Evolutionary conservation across 2,797 vertebrate species (phyloP).

Genomic region (Tolypeutes matacus): DNA sequence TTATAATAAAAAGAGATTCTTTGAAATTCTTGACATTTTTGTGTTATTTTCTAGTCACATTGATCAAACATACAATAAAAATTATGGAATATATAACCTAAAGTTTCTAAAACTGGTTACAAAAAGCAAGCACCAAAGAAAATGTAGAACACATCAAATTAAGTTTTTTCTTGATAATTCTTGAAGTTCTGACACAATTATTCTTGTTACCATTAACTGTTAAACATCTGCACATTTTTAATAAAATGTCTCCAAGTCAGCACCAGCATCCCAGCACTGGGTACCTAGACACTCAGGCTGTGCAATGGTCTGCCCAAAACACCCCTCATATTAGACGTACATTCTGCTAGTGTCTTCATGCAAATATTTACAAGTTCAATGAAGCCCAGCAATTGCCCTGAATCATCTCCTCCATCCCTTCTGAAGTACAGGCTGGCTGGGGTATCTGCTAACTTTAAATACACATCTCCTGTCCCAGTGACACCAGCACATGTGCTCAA

Average conservation of each 20-base stretch:
- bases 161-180: slow-evolving; percentile 33
- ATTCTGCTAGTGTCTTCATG: neutral
- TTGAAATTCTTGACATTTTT: neutral
- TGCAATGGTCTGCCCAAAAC: neutral
- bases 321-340: neutral
- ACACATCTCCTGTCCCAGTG: neutral
- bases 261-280: neutral
- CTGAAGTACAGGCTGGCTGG: neutral
- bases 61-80: slow-evolving; percentile 20
- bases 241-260: neutral
- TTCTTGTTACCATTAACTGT: neutral
- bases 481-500: neutral
- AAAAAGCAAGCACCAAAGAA: neutral
- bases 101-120: neutral
- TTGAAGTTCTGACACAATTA: slow-evolving; percentile 47
- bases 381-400: neutral
- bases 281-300: neutral
- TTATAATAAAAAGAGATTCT: neutral
- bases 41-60: neutral
- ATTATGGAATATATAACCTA: neutral
- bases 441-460: neutral
- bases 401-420: neutral
- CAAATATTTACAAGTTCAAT: neutral
- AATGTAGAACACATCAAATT: neutral
- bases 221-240: slow-evolving; percentile 29